Conservation (phyloP, 2,113 vertebrate genomes). For the Dicentrarchus labrax region DNA sequence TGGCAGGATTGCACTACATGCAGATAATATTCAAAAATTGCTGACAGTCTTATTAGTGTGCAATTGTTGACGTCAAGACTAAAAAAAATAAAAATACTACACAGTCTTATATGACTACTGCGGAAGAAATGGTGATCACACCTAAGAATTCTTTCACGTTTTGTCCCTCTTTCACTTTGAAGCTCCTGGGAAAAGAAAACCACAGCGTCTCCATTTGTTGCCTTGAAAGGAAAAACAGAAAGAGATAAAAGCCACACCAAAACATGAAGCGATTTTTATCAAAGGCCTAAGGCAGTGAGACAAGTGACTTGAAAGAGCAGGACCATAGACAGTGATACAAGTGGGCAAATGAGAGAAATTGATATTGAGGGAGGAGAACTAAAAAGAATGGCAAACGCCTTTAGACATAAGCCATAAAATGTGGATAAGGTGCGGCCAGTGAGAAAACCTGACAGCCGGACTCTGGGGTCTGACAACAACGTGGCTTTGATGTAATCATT, state of each 20-base stretch:
- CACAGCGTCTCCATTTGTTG: conserved; percentile 8
- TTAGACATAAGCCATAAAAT: conserved; percentile 40
- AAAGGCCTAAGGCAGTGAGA: conserved; percentile 17
- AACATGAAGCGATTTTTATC: conserved; percentile 46
- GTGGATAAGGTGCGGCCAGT: conserved; percentile 17
- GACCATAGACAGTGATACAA: conserved; percentile 13
- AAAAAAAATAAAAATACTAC: neutral
- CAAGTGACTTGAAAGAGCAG: conserved; percentile 32
- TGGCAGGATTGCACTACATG: neutral
- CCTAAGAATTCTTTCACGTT: neutral
- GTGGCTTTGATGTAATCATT: conserved; percentile 69
- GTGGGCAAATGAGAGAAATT: conserved; percentile 20
- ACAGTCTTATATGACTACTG: neutral
- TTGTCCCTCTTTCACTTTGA: neutral
- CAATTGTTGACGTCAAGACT: neutral
- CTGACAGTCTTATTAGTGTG: neutral
- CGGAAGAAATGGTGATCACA: neutral
- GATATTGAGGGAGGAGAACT: conserved; percentile 6
- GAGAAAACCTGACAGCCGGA: conserved; percentile 60
- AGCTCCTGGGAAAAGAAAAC: conserved; percentile 4
- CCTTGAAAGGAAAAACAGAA: conserved; percentile 1
- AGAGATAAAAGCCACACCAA: conserved; percentile 14
- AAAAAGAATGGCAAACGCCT: conserved; percentile 8
- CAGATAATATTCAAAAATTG: neutral
- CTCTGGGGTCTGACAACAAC: conserved; percentile 53